Evolutionary conservation across 1,140 invertebrate species (phyloP), one percentile per base, ranked within the genome.

Genomic region (Uloborus diversus): DNA sequence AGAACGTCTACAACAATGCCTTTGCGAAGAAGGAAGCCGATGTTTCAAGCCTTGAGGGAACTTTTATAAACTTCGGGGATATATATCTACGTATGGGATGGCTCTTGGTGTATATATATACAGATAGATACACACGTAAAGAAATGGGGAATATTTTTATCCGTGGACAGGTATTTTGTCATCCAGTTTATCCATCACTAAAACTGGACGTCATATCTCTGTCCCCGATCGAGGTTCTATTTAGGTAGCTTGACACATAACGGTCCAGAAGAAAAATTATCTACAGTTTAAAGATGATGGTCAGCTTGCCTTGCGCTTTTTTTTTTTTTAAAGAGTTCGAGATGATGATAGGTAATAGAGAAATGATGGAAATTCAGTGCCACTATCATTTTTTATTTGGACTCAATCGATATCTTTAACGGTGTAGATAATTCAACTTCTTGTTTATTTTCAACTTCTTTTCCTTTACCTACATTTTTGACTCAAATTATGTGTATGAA

Each of bases 281-380:
- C 73, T 65, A 78, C 73, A 66, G 73, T 78, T 78, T 78, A 78
- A 78, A 78, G 73, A 78, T 56, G 73, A 57, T 66, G 73, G 73
- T 78, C 73, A 78, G 42, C 61, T 23, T 37, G 37, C 28, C 23
- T 32, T 27, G 30, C 30, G 68, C 23, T n/a, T n/a, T n/a, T n/a
- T n/a, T n/a, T n/a, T n/a, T n/a, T n/a, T n/a, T n/a, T n/a, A n/a
- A n/a, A n/a, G n/a, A n/a, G n/a, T n/a, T n/a, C n/a, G n/a, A n/a
- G n/a, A n/a, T n/a, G n/a, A n/a, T n/a, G n/a, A n/a, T n/a, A n/a
- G n/a, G n/a, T n/a, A n/a, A n/a, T n/a, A n/a, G n/a, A n/a, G n/a
- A n/a, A n/a, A n/a, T n/a, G n/a, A n/a, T n/a, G n/a, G n/a, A n/a
- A n/a, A n/a, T n/a, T n/a, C n/a, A n/a, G n/a, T n/a, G n/a, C n/a